Percentiles rank a stretch among this genome's conserved stretches.
Evolutionary conservation across 92 coral and sea anemone genomes (phyloP).

Genomic region (Siderastrea siderea): DNA sequence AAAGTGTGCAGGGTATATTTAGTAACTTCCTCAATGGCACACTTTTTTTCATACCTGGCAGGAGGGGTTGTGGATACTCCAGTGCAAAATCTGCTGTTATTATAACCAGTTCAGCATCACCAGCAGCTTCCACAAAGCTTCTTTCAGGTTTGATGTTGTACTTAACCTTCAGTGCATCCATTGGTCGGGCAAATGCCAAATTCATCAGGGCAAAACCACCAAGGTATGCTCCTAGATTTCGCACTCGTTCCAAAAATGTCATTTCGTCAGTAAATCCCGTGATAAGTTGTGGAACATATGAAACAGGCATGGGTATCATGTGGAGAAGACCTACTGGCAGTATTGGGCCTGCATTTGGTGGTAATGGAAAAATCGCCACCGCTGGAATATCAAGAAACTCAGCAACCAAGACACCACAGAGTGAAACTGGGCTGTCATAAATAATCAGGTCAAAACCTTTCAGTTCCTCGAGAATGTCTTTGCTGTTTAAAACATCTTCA

Average conservation of each 20-base stretch:
- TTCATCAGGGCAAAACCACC: not conserved
- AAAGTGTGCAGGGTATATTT: too few species aligned
- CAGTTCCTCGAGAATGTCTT: slow-evolving; percentile 25
- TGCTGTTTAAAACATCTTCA: slow-evolving; percentile 23
- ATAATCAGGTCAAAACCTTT: slow-evolving; percentile 35
- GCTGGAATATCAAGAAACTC: slow-evolving; percentile 29
- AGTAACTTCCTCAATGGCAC: too few species aligned
- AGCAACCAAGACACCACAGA: slow-evolving; percentile 31
- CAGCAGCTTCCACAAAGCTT: slow-evolving; percentile 46
- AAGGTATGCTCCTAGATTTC: slow-evolving; percentile 18
- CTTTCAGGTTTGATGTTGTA: slow-evolving; percentile 73
- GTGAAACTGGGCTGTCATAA: slow-evolving; percentile 12
- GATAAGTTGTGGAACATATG: slow-evolving; percentile 48
- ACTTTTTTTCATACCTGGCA: slow-evolving; percentile 66
- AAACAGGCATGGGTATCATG: slow-evolving; percentile 48
- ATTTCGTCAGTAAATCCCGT: slow-evolving; percentile 43
- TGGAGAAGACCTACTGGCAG: not conserved
- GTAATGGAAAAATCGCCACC: slow-evolving; percentile 19
- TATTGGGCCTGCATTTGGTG: not conserved
- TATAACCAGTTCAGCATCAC: slow-evolving; percentile 67
- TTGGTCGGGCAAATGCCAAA: not conserved
- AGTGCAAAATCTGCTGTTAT: slow-evolving; percentile 66
- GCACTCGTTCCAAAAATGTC: slow-evolving; percentile 41
- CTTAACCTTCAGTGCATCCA: slow-evolving; percentile 47
- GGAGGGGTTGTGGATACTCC: slow-evolving; percentile 78